Base-by-base conservation (phyloP, 2,888 invertebrate genomes). In the Ptychoptera contaminata region DNA sequence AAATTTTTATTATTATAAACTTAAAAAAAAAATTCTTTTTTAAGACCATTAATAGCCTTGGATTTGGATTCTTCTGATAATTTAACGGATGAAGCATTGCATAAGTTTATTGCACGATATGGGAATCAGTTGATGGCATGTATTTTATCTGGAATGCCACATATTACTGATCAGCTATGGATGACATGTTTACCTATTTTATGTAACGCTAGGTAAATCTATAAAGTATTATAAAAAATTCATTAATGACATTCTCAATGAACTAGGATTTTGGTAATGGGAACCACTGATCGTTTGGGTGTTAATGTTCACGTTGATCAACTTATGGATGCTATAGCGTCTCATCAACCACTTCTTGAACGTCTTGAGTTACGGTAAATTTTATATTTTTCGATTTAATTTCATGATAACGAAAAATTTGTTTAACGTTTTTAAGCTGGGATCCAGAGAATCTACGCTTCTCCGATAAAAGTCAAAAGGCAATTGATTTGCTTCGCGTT, bases 381-480 rank as follows among this genome's bases (percentile, higher is more conserved):
- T 14, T 37, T 35, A 29, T 4, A 35, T 40, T 9, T 4, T 2
- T 14, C n/a, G 8, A 12, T 16, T 36, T 34, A 16, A 42, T 3
- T 34, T 23, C 4, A 8, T 5, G n/a, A 15, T 2, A 8, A 12
- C 15, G 8, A 15, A 4, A 32, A 15, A 16, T 16, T 16, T 40
- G n/a, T n/a, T n/a, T n/a, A n/a, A n/a, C n/a, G n/a, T n/a, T 40
- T 48, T 44, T 30, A 12, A 57, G 74, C 53, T 99, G 98, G 98
- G 98, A 99, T 66, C 96, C 97, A 0, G 96, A 96, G 57, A 97
- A 97, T 58, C 73, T 99, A 34, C 76, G 98, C 43, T 98, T 96
- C 68, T 97, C 96, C 35, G 98, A 99, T 67, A 98, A 99, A 68
- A 96, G 96, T 59, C 96, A 96, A 67, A 99, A 99, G 65, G 97